Percentiles rank a stretch among this genome's conserved stretches.
phyloP scores from a whole-genome alignment of 1,140 invertebrate species.

The Drosophila truncata region DNA sequence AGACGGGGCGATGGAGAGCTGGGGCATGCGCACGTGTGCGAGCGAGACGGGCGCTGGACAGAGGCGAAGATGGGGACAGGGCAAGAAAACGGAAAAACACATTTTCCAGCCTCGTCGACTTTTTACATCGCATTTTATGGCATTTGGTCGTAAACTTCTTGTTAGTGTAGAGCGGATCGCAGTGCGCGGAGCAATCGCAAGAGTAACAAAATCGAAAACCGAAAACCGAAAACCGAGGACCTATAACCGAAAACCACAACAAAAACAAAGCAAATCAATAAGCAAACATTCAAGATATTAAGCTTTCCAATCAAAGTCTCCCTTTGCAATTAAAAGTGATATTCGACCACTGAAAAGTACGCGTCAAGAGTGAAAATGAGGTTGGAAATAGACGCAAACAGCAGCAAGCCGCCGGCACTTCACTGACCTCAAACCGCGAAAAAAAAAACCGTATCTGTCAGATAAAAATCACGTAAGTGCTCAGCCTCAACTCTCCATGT shows the following conservation, averaged over 20 bases:
- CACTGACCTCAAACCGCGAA: constrained; percentile 23
- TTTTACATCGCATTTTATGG: constrained; percentile 85
- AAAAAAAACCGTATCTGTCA: constrained; percentile 22
- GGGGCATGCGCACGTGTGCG: constrained; percentile 44
- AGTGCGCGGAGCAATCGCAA: constrained; percentile 54
- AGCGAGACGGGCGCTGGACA: constrained; percentile 40
- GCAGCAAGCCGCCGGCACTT: constrained; percentile 31
- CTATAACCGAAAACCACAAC: constrained; percentile 13
- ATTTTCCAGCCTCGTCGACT: constrained; percentile 85
- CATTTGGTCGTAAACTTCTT: constrained; percentile 85
- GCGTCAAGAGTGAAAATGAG: constrained; percentile 29
- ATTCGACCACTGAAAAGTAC: constrained; percentile 19
- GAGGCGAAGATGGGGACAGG: constrained; percentile 10
- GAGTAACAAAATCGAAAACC: constrained; percentile 28
- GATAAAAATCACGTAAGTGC: constrained; percentile 49
- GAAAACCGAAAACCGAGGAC: constrained; percentile 6
- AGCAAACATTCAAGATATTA: constrained; percentile 37
- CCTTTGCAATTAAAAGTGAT: constrained; percentile 18
- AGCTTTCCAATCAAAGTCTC: constrained; percentile 21
- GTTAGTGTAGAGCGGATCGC: constrained; percentile 85
- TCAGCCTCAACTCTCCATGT: not conserved
- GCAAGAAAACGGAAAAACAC: constrained; percentile 78
- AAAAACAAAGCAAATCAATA: constrained; percentile 50
- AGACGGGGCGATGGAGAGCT: constrained; percentile 4
- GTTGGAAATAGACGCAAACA: constrained; percentile 5